Conservation (phyloP, 2,797 vertebrate species). For the Phoebastria nigripes region DNA sequence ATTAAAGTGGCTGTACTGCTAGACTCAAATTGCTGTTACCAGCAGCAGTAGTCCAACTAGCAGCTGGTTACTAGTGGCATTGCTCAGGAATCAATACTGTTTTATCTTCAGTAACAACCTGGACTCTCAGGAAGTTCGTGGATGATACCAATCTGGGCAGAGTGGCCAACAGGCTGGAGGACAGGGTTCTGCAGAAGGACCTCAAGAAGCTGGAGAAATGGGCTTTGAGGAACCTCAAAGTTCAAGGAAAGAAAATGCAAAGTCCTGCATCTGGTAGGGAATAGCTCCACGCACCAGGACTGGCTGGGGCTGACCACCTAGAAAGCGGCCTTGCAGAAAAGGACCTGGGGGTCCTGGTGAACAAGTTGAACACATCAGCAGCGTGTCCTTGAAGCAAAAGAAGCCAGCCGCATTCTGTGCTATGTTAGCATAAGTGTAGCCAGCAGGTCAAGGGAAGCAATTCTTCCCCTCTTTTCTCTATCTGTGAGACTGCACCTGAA, state of each 20-base stretch:
- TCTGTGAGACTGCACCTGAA: neutral
- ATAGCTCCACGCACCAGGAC: neutral
- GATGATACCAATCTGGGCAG: neutral
- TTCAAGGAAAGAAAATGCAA: neutral
- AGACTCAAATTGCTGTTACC: neutral
- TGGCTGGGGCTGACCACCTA: too few species aligned
- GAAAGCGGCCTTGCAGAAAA: neutral
- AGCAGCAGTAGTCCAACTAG: neutral
- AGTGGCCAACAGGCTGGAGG: neutral
- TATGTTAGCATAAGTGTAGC: neutral
- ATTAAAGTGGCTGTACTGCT: neutral
- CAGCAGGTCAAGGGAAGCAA: neutral
- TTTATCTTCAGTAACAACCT: neutral
- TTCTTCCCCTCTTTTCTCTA: neutral
- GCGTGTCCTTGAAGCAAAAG: neutral
- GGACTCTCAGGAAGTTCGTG: neutral
- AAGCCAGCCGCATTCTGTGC: neutral
- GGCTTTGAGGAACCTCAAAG: neutral
- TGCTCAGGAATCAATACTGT: neutral
- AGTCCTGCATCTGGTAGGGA: neutral
- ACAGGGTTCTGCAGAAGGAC: neutral
- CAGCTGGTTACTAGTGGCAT: neutral
- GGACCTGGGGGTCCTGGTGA: neutral
- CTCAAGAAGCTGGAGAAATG: neutral
- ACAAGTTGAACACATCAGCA: neutral